phyloP scores from a whole-genome alignment of 2,888 invertebrate genomes.

The Dicycla oo region DNA sequence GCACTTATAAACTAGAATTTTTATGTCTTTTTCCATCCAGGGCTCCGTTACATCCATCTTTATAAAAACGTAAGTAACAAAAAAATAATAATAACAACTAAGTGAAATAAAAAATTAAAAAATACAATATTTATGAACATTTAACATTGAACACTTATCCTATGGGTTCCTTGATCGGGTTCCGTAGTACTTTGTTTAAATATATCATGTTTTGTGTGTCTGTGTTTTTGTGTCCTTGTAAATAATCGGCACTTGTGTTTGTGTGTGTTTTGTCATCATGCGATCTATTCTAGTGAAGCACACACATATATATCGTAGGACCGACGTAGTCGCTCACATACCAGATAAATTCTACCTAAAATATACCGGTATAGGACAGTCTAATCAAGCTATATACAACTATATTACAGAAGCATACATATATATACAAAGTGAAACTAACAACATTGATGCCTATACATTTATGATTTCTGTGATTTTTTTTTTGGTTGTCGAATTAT shows the following conservation, averaged over 20 bases:
- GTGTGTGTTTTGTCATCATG: constrained; percentile 78
- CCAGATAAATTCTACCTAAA: constrained; percentile 79
- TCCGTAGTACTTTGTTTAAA: constrained; percentile 64
- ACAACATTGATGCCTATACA: constrained; percentile 57
- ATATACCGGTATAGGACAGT: constrained; percentile 61
- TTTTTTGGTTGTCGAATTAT: constrained; percentile 27
- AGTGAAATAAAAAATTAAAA: constrained; percentile 62
- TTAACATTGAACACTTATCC: constrained; percentile 81
- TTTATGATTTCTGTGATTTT: constrained; percentile 39
- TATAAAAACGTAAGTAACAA: constrained; percentile 71
- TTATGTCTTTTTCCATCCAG: constrained; percentile 82
- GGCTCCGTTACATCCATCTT: constrained; percentile 82
- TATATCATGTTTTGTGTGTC: constrained; percentile 72
- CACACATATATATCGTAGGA: constrained; percentile 77
- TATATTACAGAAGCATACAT: constrained; percentile 76
- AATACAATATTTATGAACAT: constrained; percentile 75
- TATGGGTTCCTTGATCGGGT: constrained; percentile 63
- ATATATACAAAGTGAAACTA: constrained; percentile 66
- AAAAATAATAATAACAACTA: constrained; percentile 67
- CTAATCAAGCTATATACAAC: constrained; percentile 76
- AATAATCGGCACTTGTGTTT: constrained; percentile 76
- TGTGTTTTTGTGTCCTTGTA: constrained; percentile 70
- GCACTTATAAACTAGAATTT: constrained; percentile 84
- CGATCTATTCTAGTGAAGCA: constrained; percentile 85
- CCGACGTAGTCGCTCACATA: constrained; percentile 88